Evolutionary conservation across 2,797 vertebrate species (phyloP), one percentile per base, ranked within the genome.

Genomic region (Pteronotus mesoamericanus): DNA sequence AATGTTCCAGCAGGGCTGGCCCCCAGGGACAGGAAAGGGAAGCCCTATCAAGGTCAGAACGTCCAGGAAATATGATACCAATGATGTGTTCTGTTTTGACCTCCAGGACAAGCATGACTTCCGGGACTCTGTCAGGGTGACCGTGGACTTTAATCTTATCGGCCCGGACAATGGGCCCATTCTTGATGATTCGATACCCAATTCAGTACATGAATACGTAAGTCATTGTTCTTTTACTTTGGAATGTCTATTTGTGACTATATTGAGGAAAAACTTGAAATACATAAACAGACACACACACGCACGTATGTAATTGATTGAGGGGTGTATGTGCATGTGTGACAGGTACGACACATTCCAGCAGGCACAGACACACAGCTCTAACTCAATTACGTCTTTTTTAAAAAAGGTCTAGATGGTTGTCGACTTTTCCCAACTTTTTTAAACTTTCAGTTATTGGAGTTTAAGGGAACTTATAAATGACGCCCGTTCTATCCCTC

Each of bases 21-120:
- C 37, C 6, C 9, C 6, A 39, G 39, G 1, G 7, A 9, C 46
- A 57, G 37, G 51, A 46, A 32, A 57, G 86, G 26, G 64, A 59
- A 78, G 7, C 19, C 26, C 12, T 16, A 6, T 19, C 5, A 32
- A 48, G 53, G 44, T 66, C 53, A 44, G 71, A 59, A 14, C 37
- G 44, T 32, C 21, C 24, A 42, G 9, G 19, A 66, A n/a, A 9
- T n/a, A 6, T 9, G 37, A 68, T 69, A 6, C 3, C 91, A 96
- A 82, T 85, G 91, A 91, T 16, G 69, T 15, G 71, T 96, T 79
- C 95, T 94, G 86, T 94, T 84, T 90, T 95, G 90, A 48, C 77
- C 95, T 97, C 24, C 97, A 99, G 99, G 98, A 99, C 84, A 99
- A 99, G 29, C 99, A 98, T 96, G 99, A 99, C 97, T 99, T 99